A percentile compares a stretch with the other conserved stretches of the same genome.
Conservation (phyloP, 1,140 invertebrate genomes). For the Anadara kagoshimensis region DNA sequence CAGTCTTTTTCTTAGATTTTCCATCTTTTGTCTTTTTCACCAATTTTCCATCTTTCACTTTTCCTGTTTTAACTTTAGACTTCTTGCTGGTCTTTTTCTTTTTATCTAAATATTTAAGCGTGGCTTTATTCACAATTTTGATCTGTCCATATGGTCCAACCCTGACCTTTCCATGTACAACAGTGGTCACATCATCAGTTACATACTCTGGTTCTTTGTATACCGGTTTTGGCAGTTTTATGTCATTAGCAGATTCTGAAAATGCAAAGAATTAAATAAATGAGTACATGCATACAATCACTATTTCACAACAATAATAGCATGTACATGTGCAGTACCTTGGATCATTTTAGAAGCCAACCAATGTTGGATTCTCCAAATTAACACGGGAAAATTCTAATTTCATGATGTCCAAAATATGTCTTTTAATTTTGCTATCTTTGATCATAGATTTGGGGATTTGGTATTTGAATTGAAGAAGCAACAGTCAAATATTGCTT, state of each 20-base stretch:
- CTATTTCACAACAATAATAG: too few relatives aligned
- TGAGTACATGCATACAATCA: too few relatives aligned
- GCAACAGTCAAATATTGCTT: too few relatives aligned
- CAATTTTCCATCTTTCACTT: constrained; percentile 5
- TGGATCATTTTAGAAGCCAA: too few relatives aligned
- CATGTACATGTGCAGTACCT: too few relatives aligned
- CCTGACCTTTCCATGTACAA: constrained; percentile 52
- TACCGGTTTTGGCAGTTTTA: constrained; percentile 31
- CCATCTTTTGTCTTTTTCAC: neutral
- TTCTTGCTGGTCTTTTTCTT: neutral
- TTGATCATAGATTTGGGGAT: too few relatives aligned
- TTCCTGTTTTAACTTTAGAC: neutral
- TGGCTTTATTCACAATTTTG: constrained; percentile 26
- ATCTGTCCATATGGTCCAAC: constrained; percentile 47
- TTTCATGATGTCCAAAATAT: too few relatives aligned
- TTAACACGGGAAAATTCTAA: too few relatives aligned
- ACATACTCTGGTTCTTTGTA: constrained; percentile 10
- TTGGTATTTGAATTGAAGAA: too few relatives aligned
- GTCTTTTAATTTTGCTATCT: too few relatives aligned
- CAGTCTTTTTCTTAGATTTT: constrained; percentile 9
- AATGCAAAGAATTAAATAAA: constrained; percentile 12
- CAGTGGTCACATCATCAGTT: constrained; percentile 57
- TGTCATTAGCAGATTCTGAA: constrained; percentile 48
- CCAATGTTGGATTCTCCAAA: too few relatives aligned
- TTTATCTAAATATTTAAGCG: neutral